Conservation (phyloP, 2,888 invertebrate species). For the Opisthograptis luteolata region DNA sequence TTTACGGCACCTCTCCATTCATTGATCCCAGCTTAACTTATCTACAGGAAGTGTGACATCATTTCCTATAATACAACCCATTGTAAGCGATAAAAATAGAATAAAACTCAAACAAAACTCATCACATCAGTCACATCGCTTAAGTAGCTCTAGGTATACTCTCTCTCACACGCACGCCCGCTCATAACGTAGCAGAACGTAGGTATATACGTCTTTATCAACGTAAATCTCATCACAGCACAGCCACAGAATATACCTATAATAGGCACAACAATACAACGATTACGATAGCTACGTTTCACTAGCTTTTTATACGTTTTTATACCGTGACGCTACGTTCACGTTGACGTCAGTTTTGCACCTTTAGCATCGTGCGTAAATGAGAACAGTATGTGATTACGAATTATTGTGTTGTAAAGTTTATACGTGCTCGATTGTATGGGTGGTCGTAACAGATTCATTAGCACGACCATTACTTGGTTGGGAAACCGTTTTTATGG, state of each 20-base stretch:
- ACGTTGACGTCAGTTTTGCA: not conserved
- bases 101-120: slow-evolving; percentile 6
- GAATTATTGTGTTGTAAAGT: no score
- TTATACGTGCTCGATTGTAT: no score
- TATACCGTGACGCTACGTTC: not conserved
- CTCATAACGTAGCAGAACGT: no score
- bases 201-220: no score
- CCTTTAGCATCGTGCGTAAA: not conserved
- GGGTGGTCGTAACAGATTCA: no score
- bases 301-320: not conserved
- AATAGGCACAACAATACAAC: no score
- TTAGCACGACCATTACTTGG: no score
- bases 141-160: no score
- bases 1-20: not conserved
- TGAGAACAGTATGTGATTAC: not conserved
- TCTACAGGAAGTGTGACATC: slow-evolving; percentile 16
- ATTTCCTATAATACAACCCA: slow-evolving; percentile 4
- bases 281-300: slow-evolving; percentile 1
- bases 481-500: no score
- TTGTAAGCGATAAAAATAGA: not conserved
- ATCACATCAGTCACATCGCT: not conserved
- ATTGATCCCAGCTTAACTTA: not conserved
- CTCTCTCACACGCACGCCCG: no score
- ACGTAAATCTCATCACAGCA: no score
- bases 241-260: no score